Evolutionary conservation across 1,140 invertebrate species (phyloP).

Genomic region (Hyposmocoma kahamanoa): DNA sequence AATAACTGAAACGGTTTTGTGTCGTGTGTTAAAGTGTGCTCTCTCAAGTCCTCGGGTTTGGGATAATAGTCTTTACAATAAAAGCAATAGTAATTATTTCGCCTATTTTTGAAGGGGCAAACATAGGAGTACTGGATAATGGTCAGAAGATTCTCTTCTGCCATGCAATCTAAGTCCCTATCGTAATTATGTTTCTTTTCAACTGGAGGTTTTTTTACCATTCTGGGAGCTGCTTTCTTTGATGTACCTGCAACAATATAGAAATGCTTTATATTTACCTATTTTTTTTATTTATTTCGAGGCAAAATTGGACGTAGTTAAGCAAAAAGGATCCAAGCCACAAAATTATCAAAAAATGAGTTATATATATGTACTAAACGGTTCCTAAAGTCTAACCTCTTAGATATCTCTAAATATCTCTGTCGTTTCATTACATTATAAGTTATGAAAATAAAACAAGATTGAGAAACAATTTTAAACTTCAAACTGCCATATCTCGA

Average conservation of each 20-base stretch:
- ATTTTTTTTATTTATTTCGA: not conserved
- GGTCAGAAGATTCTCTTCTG: slow-evolving; percentile 54
- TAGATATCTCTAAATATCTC: not conserved
- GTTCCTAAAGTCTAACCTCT: too few relatives aligned
- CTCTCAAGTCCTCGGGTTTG: slow-evolving; percentile 58
- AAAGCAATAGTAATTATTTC: slow-evolving; percentile 67
- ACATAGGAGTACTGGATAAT: slow-evolving; percentile 62
- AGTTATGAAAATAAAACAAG: too few relatives aligned
- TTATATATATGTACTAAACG: too few relatives aligned
- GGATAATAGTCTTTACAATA: slow-evolving; percentile 64
- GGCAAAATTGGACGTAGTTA: too few relatives aligned
- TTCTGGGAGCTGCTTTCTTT: slow-evolving; percentile 23
- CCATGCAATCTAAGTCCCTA: slow-evolving; percentile 57
- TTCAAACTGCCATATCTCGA: too few relatives aligned
- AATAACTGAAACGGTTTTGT: slow-evolving; percentile 57
- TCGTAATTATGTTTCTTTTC: slow-evolving; percentile 58
- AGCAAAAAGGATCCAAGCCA: too few relatives aligned
- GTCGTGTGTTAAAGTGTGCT: slow-evolving; percentile 55
- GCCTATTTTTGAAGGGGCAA: slow-evolving; percentile 56
- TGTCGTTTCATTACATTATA: not conserved
- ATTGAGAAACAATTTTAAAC: too few relatives aligned
- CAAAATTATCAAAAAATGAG: too few relatives aligned
- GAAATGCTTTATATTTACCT: not conserved
- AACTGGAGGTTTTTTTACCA: slow-evolving; percentile 36
- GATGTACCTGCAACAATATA: slow-evolving; percentile 25